A percentile compares a stretch with the other conserved stretches of the same genome.
phyloP scores from a whole-genome alignment of 2,797 vertebrate genomes.

The Oreortyx pictus region DNA sequence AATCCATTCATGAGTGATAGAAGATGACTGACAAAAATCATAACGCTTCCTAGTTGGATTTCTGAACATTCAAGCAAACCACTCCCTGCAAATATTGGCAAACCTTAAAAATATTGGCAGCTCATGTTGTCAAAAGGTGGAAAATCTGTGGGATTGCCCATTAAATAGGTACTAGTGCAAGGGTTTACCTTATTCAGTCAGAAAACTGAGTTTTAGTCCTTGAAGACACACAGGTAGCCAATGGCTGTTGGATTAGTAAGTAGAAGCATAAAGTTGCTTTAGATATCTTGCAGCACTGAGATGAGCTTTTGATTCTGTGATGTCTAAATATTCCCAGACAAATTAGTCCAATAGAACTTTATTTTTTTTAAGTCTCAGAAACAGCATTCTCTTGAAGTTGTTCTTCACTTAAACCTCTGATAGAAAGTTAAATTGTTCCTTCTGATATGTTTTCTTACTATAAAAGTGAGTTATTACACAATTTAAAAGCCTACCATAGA shows the following conservation, averaged over 20 bases:
- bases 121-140: not conserved
- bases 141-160: not conserved
- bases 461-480: conserved; percentile 23
- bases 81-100: not conserved
- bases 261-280: not conserved
- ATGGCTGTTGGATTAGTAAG: not conserved
- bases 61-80: not conserved
- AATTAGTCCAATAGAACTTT: not conserved
- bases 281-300: not conserved
- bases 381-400: not conserved
- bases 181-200: not conserved
- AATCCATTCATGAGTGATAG: not conserved
- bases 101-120: not conserved
- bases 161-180: not conserved
- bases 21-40: not conserved
- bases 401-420: conserved; percentile 8
- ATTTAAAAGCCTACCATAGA: conserved; percentile 8
- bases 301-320: not conserved
- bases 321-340: not conserved
- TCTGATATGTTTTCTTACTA: not conserved
- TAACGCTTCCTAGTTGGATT: not conserved
- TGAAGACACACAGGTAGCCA: not conserved
- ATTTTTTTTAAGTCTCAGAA: not conserved
- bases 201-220: not conserved
- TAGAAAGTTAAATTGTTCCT: conserved; percentile 20